Conservation (phyloP, 92 coral and sea anemone species). For the Umimayanthus kanabou region DNA sequence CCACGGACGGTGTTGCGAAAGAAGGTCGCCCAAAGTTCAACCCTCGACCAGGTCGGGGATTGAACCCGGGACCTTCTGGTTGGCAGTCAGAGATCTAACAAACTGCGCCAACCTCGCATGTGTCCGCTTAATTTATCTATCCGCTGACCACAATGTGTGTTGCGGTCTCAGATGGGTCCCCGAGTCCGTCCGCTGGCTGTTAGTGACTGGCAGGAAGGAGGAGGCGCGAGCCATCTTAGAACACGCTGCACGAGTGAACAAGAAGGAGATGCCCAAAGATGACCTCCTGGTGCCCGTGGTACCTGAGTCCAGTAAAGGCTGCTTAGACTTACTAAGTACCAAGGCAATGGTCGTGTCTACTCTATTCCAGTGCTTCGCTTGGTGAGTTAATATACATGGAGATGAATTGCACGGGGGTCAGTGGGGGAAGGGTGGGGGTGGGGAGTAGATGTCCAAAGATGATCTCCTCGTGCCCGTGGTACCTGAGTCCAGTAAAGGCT, state of each 20-base stretch:
- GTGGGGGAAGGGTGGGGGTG: no score
- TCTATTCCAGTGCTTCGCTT: conserved; percentile 58
- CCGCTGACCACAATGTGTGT: neutral
- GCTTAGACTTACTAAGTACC: conserved; percentile 42
- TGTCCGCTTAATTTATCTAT: neutral
- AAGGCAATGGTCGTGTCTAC: conserved; percentile 36
- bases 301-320: conserved; percentile 50
- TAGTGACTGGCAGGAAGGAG: conserved; percentile 55
- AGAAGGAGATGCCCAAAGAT: conserved; percentile 55
- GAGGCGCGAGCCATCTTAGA: conserved; percentile 45
- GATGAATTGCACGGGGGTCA: no score
- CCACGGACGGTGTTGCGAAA: no score
- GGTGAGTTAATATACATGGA: conserved; percentile 31
- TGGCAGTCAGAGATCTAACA: no score
- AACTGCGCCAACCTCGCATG: no score
- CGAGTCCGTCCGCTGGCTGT: conserved; percentile 66
- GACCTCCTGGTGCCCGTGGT: conserved; percentile 45
- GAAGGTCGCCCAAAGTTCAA: no score
- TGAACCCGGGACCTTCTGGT: no score
- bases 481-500: no score
- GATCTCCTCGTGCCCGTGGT: no score
- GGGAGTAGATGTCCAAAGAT: no score
- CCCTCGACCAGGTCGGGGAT: no score
- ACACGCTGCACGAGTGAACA: conserved; percentile 54
- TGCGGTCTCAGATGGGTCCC: conserved; percentile 48